phyloP scores from a whole-genome alignment of 2,888 invertebrate genomes.

The Scaeva pyrastri region DNA sequence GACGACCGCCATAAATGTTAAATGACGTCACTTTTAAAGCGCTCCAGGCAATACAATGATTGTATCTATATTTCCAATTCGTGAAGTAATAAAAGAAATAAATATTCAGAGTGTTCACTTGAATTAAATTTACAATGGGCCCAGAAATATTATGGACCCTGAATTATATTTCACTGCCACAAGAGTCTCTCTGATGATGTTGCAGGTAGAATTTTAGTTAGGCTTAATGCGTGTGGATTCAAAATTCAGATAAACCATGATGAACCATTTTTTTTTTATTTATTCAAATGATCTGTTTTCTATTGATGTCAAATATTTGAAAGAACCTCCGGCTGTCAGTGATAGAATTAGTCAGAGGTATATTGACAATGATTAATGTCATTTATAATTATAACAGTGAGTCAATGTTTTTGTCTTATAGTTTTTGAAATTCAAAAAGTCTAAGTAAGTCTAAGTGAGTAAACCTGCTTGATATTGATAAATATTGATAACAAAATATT shows the following conservation, averaged over 20 bases:
- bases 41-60: constrained; percentile 20
- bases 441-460: neutral
- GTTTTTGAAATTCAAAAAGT: neutral
- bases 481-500: no score
- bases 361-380: constrained; percentile 1
- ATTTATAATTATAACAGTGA: neutral
- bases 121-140: constrained; percentile 15
- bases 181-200: neutral
- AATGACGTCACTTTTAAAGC: constrained; percentile 62
- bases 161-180: constrained; percentile 10
- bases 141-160: constrained; percentile 42
- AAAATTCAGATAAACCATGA: constrained; percentile 2
- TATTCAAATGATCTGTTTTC: constrained; percentile 1
- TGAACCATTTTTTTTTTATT: neutral
- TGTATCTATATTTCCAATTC: constrained; percentile 37
- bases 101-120: constrained; percentile 9
- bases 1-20: constrained; percentile 19
- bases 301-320: neutral
- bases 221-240: neutral
- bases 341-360: constrained; percentile 11
- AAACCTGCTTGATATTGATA: no score
- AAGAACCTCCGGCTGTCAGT: neutral
- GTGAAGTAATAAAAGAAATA: constrained; percentile 15
- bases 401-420: neutral
- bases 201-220: constrained; percentile 52